phyloP scores from a whole-genome alignment of 1,140 invertebrate species.

The Myzus persicae region DNA sequence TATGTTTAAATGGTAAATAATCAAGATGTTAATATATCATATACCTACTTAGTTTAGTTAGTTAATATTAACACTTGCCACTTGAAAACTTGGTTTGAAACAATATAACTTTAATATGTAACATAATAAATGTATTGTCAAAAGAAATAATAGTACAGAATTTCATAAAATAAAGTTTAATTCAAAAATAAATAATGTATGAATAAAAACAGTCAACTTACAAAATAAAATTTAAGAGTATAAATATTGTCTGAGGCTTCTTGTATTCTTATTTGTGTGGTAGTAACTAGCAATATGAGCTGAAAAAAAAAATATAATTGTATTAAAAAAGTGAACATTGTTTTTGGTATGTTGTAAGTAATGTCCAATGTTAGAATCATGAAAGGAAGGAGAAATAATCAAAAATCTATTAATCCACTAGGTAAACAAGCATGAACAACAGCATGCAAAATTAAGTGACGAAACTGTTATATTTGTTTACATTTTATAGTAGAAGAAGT shows the following conservation, averaged over 20 bases:
- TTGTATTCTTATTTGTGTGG: neutral
- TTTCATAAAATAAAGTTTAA: neutral
- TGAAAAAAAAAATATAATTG: neutral
- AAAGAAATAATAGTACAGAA: neutral
- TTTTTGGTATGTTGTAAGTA: neutral
- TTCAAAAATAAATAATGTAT: neutral
- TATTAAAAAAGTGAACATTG: neutral
- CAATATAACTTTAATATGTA: neutral
- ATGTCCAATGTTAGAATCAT: neutral
- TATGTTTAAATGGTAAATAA: neutral
- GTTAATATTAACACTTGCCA: neutral
- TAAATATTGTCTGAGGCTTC: neutral
- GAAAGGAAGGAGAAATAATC: neutral
- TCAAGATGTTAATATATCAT: neutral
- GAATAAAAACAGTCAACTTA: neutral
- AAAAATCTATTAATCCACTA: no score
- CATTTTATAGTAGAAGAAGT: neutral
- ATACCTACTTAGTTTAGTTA: neutral
- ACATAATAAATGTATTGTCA: neutral
- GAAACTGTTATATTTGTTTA: neutral
- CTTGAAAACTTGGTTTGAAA: no score
- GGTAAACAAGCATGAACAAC: no score
- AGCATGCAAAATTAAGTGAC: no score
- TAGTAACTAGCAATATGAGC: neutral
- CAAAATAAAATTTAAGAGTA: neutral